Conservation (phyloP, 1,140 invertebrate species). For the Diplogasteroides magnus region DNA sequence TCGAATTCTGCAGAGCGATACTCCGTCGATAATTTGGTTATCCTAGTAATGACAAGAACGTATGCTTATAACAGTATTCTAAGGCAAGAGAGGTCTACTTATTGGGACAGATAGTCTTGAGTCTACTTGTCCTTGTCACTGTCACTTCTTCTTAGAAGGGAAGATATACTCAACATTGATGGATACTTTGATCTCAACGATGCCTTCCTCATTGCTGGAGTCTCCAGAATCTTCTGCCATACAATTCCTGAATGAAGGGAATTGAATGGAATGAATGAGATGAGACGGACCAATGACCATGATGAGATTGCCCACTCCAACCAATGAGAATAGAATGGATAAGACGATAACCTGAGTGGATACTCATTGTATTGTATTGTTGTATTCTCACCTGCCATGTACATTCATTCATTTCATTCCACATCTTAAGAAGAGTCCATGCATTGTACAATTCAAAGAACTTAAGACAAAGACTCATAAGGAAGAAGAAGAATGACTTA, state of each 20-base stretch:
- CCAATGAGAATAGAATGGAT: background rate
- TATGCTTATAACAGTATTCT: no score
- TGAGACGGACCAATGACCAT: background rate
- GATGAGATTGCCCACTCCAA: background rate
- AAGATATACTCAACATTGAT: no score
- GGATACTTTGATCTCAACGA: background rate
- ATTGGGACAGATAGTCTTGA: no score
- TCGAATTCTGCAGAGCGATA: no score
- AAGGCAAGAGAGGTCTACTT: no score
- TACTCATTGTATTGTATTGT: background rate
- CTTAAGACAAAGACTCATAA: no score
- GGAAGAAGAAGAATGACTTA: background rate
- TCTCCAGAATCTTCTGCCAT: background rate
- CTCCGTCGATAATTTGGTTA: no score
- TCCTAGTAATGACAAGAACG: no score
- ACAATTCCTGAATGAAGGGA: background rate
- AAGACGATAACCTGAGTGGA: background rate
- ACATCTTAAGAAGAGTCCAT: background rate
- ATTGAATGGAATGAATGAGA: no score
- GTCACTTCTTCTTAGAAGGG: no score
- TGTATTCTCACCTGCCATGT: background rate
- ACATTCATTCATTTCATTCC: background rate
- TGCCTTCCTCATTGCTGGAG: background rate
- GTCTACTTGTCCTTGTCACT: no score
- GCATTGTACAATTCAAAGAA: background rate